Conservation (phyloP, 2,797 vertebrate genomes). For the Clarias pachynema region DNA sequence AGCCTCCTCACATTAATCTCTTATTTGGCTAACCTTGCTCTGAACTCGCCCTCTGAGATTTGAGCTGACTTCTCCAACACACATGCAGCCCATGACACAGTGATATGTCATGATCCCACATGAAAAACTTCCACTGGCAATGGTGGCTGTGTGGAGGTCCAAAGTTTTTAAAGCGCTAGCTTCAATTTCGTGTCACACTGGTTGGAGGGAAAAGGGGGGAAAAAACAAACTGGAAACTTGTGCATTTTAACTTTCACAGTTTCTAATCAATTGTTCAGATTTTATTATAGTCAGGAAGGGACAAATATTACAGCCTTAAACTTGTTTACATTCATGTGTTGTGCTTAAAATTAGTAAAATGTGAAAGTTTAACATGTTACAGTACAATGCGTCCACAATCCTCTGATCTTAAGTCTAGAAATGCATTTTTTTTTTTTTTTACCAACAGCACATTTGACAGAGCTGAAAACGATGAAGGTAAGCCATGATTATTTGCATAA, state of each 20-base stretch:
- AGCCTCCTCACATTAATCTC: slow-evolving; percentile 81
- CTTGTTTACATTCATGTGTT: not conserved
- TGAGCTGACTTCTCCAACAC: slow-evolving; percentile 73
- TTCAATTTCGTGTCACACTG: not conserved
- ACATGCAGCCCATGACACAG: slow-evolving; percentile 70
- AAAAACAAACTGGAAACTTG: not conserved
- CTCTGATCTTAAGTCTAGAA: not conserved
- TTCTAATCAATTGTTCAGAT: not conserved
- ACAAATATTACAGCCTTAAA: not conserved
- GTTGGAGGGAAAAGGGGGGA: too few species aligned
- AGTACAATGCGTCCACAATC: not conserved
- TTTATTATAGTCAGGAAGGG: not conserved
- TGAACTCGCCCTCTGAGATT: slow-evolving; percentile 84
- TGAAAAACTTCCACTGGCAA: slow-evolving; percentile 55
- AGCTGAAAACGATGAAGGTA: slow-evolving; percentile 29
- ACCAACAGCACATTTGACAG: slow-evolving; percentile 20
- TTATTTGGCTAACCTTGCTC: slow-evolving; percentile 90
- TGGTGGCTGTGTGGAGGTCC: slow-evolving; percentile 17
- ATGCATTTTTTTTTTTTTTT: slow-evolving; percentile 6
- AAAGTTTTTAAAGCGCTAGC: slow-evolving; percentile 2
- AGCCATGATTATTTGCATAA: slow-evolving; percentile 32
- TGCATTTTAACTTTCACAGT: not conserved
- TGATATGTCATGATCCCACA: slow-evolving; percentile 59
- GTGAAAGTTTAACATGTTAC: not conserved
- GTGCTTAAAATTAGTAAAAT: not conserved